These are phyloP conservation scores for Drosophila mimica DNA, from an alignment of 2,888 invertebrate genomes.

Conservation along the genomic window DNA sequence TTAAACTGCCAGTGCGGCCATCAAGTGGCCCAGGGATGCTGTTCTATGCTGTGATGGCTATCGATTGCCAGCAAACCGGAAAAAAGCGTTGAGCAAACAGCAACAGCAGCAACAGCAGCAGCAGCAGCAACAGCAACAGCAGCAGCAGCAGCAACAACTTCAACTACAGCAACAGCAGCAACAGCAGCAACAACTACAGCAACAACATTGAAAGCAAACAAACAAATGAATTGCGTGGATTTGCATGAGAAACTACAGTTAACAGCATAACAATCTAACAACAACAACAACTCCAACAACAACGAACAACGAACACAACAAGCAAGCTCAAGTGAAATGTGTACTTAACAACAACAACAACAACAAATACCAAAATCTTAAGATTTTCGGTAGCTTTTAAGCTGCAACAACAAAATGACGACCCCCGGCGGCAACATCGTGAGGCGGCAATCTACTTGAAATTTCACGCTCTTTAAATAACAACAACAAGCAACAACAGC, in stretches of 20 bases:
- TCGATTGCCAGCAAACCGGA: slow-evolving; percentile 66
- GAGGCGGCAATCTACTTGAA: slow-evolving; percentile 73
- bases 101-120: slow-evolving; percentile 16
- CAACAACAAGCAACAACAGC: slow-evolving; percentile 47
- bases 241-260: slow-evolving; percentile 76
- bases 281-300: slow-evolving; percentile 6
- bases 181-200: slow-evolving; percentile 25
- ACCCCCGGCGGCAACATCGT: slow-evolving; percentile 48
- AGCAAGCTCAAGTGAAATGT: slow-evolving; percentile 61
- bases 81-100: slow-evolving; percentile 65
- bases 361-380: slow-evolving; percentile 35
- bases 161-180: slow-evolving; percentile 34
- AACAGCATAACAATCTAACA: slow-evolving; percentile 46
- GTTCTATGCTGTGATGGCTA: slow-evolving; percentile 48
- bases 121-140: slow-evolving; percentile 12
- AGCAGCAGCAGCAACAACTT: slow-evolving; percentile 32
- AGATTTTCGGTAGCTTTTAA: slow-evolving; percentile 69
- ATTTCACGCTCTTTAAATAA: slow-evolving; percentile 76
- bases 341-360: slow-evolving; percentile 32
- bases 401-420: slow-evolving; percentile 10
- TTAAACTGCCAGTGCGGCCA: slow-evolving; percentile 10
- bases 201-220: slow-evolving; percentile 48
- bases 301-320: slow-evolving; percentile 20
- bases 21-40: slow-evolving; percentile 31
- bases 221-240: slow-evolving; percentile 63